Conservation (phyloP, 2,888 invertebrate species). For the Philonicus albiceps region DNA sequence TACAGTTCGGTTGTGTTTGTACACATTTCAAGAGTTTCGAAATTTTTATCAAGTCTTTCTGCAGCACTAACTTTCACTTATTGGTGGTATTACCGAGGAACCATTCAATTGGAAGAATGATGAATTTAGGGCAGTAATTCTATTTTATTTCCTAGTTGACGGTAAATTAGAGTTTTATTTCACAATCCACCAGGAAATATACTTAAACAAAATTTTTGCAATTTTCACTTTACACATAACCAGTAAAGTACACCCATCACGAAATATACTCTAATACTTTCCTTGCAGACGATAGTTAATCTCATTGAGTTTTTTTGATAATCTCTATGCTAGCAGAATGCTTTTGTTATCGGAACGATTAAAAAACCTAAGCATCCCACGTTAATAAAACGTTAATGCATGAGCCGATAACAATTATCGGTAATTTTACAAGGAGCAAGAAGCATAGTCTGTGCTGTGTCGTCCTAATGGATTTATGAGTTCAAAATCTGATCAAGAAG, state of each 20-base stretch:
- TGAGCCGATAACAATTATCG: neutral
- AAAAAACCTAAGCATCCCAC: neutral
- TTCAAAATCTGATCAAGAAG: neutral
- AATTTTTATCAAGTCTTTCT: neutral
- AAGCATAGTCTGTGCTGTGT: neutral
- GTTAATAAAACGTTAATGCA: neutral
- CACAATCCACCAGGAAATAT: neutral
- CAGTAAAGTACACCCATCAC: neutral
- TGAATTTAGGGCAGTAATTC: neutral
- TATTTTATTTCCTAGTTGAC: neutral
- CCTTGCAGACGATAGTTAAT: neutral
- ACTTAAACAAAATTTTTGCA: neutral
- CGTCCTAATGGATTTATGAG: neutral
- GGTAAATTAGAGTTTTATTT: neutral
- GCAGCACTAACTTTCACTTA: neutral
- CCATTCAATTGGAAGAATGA: neutral
- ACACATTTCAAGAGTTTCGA: neutral
- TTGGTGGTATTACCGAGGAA: neutral
- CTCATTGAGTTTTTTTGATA: neutral
- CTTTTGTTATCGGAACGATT: neutral
- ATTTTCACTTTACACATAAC: neutral
- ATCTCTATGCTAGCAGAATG: neutral
- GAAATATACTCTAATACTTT: neutral
- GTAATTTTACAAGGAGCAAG: neutral
- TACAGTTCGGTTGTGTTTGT: neutral